Evolutionary conservation across 2,888 invertebrate genomes (phyloP), one percentile per base, ranked within the genome.

Genomic region (Tipula lateralis): DNA sequence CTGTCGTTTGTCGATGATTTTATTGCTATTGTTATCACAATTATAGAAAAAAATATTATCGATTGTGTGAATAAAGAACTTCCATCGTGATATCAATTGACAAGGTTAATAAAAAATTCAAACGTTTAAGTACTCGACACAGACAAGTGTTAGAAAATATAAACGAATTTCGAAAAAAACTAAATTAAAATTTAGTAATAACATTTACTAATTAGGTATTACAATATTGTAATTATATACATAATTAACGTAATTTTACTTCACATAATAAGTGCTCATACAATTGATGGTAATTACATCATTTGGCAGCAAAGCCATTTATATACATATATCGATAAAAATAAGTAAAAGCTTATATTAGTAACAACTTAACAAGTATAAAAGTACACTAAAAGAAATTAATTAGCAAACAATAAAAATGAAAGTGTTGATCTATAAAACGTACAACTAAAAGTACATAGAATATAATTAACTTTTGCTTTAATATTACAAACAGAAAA

Each of bases 391-490:
- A 44, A 44, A n/a, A 44, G 16, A 44, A 39, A 50, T 66, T 66
- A 66, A 66, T 66, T 66, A 66, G 66, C 66, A 66, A 66, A 66
- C 66, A 66, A 9, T 66, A 24, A 66, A 66, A 66, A 66, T 66
- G 66, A 66, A 66, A 66, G 66, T 66, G 19, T 66, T 66, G 24
- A 66, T 19, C 50, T 50, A 50, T 50, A 19, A 50, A 50, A 50
- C 19, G 19, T 24, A 66, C 7, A 66, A 66, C 7, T 24, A 19
- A 66, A 66, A 66, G 66, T 24, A n/a, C n/a, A n/a, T n/a, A 66
- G 66, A 66, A 66, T 66, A 66, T 66, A 66, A 66, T 24, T 66
- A 66, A 24, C 66, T 66, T 66, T 66, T 66, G 66, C 66, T 66
- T 24, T 66, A 66, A n/a, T 44, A n/a, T 36, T 36, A 36, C 12